A percentile compares a stretch with the other conserved stretches of the same genome.
Evolutionary conservation across 1,140 invertebrate genomes (phyloP).

Genomic region (Colletes latitarsis): DNA sequence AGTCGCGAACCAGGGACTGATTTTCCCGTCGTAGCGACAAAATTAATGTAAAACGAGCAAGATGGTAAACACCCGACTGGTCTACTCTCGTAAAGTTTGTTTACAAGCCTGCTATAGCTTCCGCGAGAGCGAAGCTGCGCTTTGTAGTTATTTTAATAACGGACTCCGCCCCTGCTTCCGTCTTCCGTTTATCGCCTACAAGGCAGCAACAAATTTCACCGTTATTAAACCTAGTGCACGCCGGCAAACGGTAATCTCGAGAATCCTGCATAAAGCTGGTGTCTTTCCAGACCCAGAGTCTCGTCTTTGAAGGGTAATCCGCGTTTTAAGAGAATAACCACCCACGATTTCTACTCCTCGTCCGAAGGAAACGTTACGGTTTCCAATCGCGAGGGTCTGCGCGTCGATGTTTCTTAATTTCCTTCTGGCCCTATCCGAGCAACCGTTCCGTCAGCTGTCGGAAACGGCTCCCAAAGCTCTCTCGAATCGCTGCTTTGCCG

Average conservation of each 20-base stretch:
- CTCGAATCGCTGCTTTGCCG: constrained; percentile 23
- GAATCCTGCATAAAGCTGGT: neutral
- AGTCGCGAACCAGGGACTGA: too few relatives aligned
- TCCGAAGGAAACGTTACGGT: neutral
- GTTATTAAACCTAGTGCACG: constrained; percentile 16
- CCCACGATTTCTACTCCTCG: neutral
- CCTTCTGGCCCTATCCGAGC: constrained; percentile 12
- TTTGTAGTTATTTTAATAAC: constrained; percentile 29
- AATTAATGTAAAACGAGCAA: constrained; percentile 25
- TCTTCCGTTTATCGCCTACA: neutral
- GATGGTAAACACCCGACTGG: constrained; percentile 3
- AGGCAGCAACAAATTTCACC: constrained; percentile 12
- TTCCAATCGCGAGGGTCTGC: neutral
- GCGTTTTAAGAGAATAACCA: neutral
- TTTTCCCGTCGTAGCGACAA: neutral
- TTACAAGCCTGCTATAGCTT: neutral
- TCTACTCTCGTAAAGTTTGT: neutral
- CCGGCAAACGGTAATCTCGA: neutral
- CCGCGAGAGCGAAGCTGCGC: neutral
- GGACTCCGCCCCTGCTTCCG: neutral
- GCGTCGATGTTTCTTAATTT: constrained; percentile 27
- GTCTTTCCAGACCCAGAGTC: neutral
- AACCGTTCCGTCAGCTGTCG: constrained; percentile 46
- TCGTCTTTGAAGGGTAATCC: neutral
- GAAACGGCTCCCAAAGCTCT: constrained; percentile 58